Evolutionary conservation across 2,113 vertebrate species (phyloP), one percentile per base, ranked within the genome.

Genomic region (Chaetops frenatus): DNA sequence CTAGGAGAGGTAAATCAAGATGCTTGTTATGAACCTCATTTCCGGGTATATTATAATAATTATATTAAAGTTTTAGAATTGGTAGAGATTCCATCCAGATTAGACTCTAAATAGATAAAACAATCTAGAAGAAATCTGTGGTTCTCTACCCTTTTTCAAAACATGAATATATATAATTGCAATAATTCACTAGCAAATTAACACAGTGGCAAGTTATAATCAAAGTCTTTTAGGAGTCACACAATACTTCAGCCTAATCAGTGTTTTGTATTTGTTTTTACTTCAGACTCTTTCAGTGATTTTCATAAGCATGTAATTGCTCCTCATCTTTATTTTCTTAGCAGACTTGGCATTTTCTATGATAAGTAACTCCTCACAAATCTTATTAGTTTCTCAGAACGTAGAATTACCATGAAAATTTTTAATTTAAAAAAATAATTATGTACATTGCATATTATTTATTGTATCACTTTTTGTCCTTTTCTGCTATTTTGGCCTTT

Each of bases 151-250:
- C 60, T 90, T 95, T 91, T 73, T 40, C 56, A 92, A 90, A 94
- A 83, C 62, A 92, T 90, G 71, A 97, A 94, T 95, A 86, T 74
- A 81, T 70, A 62, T 88, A 95, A 96, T 88, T 94, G 64, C 70
- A 94, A 92, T 72, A 91, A 94, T 67, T 92, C 69, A 69, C 36
- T 45, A 33, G 3, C 47, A 88, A 94, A 96, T 96, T 48, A 83
- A 71, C 53, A 86, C 15, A 90, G 58, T 42, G 66, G 38, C 69
- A 95, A 82, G 50, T 92, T 74, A 74, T 86, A 96, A 95, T 94
- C 87, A 97, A 90, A 95, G 70, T 53, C 60, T 88, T 88, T 94
- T 62, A 92, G 73, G 21, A 95, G 58, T 17, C 54, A 66, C 38
- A 81, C 44, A 71, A 82, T 94, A 69, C 73, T 86, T 86, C 58